phyloP scores from a whole-genome alignment of 2,888 invertebrate genomes.

The Cheilosia scutellata region DNA sequence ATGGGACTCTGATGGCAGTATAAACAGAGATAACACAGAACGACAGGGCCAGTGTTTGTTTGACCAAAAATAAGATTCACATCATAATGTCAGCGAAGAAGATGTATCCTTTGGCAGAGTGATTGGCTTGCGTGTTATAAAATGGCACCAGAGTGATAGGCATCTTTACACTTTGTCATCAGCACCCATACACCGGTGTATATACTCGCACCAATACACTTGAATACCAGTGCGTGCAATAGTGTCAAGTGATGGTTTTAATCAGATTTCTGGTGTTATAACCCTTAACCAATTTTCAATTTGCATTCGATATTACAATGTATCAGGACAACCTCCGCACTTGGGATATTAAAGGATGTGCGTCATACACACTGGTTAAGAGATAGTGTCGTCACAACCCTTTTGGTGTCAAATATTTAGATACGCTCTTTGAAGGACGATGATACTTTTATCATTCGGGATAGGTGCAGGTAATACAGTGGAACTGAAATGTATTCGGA shows the following conservation, averaged over 20 bases:
- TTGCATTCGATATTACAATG: constrained; percentile 42
- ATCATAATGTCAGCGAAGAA: constrained; percentile 30
- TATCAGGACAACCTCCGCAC: constrained; percentile 13
- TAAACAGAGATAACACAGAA: constrained; percentile 17
- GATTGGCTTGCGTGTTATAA: constrained; percentile 35
- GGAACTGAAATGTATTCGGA: neutral
- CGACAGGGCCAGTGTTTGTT: constrained; percentile 52
- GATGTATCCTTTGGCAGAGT: constrained; percentile 31
- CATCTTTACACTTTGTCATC: neutral
- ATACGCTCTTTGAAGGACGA: constrained; percentile 46
- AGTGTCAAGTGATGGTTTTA: constrained; percentile 68
- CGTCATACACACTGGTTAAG: constrained; percentile 22
- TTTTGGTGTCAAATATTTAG: constrained; percentile 74
- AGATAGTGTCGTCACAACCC: constrained; percentile 58
- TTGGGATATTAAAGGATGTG: constrained; percentile 26
- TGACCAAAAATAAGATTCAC: constrained; percentile 68
- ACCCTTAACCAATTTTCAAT: constrained; percentile 74
- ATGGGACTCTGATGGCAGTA: constrained; percentile 24
- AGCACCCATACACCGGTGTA: neutral
- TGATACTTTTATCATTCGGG: constrained; percentile 41
- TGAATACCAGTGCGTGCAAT: constrained; percentile 34
- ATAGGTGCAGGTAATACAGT: constrained; percentile 15
- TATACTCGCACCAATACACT: neutral
- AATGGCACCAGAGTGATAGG: constrained; percentile 5
- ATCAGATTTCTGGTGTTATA: constrained; percentile 71